These are phyloP conservation scores for Epiblema foenella DNA, from an alignment of 2,888 invertebrate species.

Conservation along the genomic window DNA sequence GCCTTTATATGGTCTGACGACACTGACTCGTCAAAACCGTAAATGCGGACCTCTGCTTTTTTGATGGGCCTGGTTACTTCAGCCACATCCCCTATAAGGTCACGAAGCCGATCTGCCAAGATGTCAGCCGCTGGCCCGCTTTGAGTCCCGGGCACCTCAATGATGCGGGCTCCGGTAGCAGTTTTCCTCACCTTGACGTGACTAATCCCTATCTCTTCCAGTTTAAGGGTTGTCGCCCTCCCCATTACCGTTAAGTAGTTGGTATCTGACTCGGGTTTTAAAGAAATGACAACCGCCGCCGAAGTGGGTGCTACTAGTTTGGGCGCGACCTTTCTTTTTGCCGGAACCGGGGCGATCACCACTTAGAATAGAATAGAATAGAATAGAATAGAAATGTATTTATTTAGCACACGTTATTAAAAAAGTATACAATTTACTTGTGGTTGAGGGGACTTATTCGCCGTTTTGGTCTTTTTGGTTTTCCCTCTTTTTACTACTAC, in stretches of 20 bases:
- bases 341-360: background rate
- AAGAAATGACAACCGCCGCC: background rate
- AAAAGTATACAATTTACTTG: no score
- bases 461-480: no score
- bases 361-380: no score
- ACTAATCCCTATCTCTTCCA: background rate
- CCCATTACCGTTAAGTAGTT: background rate
- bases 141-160: constrained; percentile 47
- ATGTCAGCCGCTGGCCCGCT: constrained; percentile 44
- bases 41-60: background rate
- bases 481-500: no score
- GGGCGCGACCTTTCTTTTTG: background rate
- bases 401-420: no score
- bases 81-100: background rate
- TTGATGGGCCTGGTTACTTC: background rate
- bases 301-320: background rate
- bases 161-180: constrained; percentile 45
- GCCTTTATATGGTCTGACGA: background rate
- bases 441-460: no score
- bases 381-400: no score
- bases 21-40: background rate
- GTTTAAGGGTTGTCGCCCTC: background rate
- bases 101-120: constrained; percentile 42
- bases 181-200: constrained; percentile 38
- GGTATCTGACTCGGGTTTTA: background rate